A percentile compares a stretch with the other conserved stretches of the same genome.
These are phyloP conservation scores for Neuroterus valhalla DNA, from an alignment of 1,140 invertebrate species.

Conservation along the genomic window DNA sequence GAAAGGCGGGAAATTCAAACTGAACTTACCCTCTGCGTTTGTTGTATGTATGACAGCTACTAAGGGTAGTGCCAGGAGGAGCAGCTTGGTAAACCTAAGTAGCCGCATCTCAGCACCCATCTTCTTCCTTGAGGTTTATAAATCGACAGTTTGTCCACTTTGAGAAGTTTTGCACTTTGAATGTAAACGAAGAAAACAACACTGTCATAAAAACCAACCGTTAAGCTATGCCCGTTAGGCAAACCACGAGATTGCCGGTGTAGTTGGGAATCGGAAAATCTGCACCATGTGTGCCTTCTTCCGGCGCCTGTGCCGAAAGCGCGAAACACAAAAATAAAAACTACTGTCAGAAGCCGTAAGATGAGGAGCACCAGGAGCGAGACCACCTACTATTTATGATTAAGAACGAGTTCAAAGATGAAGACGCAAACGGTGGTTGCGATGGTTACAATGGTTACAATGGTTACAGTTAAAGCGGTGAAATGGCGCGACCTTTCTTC, in stretches of 20 bases:
- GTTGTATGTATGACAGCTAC: conserved; percentile 35
- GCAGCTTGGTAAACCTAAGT: conserved; percentile 67
- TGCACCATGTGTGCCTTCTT: conserved; percentile 45
- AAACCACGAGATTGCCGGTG: not conserved
- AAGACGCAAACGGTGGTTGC: conserved; percentile 1
- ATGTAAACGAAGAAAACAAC: conserved; percentile 41
- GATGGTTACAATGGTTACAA: conserved; percentile 12
- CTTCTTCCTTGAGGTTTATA: conserved; percentile 15
- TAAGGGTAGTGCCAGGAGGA: conserved; percentile 48
- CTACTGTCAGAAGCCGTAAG: too few relatives aligned
- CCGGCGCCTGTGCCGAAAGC: conserved; percentile 31
- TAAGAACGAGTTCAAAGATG: conserved; percentile 27
- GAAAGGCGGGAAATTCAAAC: conserved; percentile 2
- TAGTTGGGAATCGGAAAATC: not conserved
- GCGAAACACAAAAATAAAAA: too few relatives aligned
- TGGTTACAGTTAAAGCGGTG: conserved; percentile 31
- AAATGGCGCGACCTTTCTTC: conserved; percentile 62
- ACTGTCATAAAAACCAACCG: conserved; percentile 52
- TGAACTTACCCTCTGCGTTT: conserved; percentile 58
- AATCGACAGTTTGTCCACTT: conserved; percentile 42
- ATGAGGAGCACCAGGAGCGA: not conserved
- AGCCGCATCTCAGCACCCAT: conserved; percentile 66
- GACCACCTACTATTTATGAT: not conserved
- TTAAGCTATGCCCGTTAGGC: conserved; percentile 22
- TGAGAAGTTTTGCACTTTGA: conserved; percentile 38